phyloP scores from a whole-genome alignment of 92 coral and sea anemone genomes.

The Ricordea florida region DNA sequence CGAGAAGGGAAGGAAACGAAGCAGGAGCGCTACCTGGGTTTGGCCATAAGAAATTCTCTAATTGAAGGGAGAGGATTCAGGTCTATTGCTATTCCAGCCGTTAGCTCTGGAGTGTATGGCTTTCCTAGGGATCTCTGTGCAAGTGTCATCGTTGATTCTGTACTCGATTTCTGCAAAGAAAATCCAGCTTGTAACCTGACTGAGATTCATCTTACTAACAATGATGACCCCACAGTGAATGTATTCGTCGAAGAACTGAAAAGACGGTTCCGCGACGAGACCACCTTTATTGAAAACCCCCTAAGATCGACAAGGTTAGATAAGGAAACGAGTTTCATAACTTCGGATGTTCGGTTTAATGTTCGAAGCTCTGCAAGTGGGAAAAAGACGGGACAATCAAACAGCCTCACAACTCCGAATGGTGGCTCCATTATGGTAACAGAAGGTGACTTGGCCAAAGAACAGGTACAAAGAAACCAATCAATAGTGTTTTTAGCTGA shows the following conservation, averaged over 20 bases:
- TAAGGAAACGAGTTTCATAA: background rate
- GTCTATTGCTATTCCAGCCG: conserved; percentile 79
- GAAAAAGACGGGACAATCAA: background rate
- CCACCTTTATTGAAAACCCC: background rate
- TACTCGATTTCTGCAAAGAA: conserved; percentile 14
- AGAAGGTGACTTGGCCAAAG: conserved; percentile 9
- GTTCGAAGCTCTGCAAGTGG: background rate
- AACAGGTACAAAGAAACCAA: background rate
- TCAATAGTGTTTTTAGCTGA: background rate
- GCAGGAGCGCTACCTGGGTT: conserved; percentile 10
- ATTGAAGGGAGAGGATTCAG: conserved; percentile 16
- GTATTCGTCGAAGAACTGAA: conserved; percentile 54
- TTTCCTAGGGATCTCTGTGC: conserved; percentile 70
- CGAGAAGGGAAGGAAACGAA: background rate
- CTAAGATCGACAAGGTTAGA: background rate
- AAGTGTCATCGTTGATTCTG: conserved; percentile 51
- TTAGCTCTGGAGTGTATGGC: conserved; percentile 66
- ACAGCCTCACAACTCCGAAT: background rate
- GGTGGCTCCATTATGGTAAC: background rate
- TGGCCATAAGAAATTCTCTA: conserved; percentile 31
- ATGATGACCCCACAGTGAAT: conserved; percentile 32
- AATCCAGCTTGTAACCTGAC: conserved; percentile 34
- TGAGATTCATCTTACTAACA: conserved; percentile 63
- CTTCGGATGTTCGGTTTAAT: background rate
- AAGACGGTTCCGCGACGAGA: conserved; percentile 22